Percentiles rank a stretch among this genome's conserved stretches.
phyloP scores from a whole-genome alignment of 2,113 vertebrate species.

The Pollachius pollachius region DNA sequence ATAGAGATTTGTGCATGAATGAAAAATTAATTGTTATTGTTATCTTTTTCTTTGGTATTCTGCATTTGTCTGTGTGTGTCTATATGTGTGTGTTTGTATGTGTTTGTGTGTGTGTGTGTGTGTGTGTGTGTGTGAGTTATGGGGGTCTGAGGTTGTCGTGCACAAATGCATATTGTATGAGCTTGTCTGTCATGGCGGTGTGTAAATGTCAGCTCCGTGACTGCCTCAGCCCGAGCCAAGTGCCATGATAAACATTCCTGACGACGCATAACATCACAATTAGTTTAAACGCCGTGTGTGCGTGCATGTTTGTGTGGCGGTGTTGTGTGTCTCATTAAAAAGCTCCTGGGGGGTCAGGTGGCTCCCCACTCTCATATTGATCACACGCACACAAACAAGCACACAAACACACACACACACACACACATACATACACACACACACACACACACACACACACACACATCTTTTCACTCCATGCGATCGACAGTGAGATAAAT shows the following conservation, averaged over 20 bases:
- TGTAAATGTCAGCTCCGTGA: slow-evolving; percentile 21
- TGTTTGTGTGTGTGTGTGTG: no score
- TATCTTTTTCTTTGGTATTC: no score
- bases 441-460: slow-evolving; percentile 1
- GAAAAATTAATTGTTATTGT: no score
- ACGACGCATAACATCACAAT: slow-evolving; percentile 5
- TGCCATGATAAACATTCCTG: slow-evolving; percentile 8
- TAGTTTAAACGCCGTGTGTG: not conserved
- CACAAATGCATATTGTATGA: not conserved
- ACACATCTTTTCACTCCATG: not conserved
- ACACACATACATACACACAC: slow-evolving; percentile 13
- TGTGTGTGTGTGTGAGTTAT: no score
- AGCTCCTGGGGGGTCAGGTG: not conserved
- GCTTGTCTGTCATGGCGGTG: not conserved
- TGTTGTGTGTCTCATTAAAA: slow-evolving; percentile 14
- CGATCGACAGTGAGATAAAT: slow-evolving; percentile 16
- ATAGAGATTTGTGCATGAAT: no score
- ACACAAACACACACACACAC: not conserved
- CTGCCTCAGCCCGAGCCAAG: not conserved
- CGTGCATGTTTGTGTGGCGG: not conserved
- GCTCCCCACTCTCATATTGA: not conserved
- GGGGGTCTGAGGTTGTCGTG: not conserved
- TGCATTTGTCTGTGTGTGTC: no score
- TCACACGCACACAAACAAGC: not conserved
- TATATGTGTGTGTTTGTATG: no score